Evolutionary conservation across 1,140 invertebrate genomes (phyloP).

Genomic region (Leptinotarsa texana): DNA sequence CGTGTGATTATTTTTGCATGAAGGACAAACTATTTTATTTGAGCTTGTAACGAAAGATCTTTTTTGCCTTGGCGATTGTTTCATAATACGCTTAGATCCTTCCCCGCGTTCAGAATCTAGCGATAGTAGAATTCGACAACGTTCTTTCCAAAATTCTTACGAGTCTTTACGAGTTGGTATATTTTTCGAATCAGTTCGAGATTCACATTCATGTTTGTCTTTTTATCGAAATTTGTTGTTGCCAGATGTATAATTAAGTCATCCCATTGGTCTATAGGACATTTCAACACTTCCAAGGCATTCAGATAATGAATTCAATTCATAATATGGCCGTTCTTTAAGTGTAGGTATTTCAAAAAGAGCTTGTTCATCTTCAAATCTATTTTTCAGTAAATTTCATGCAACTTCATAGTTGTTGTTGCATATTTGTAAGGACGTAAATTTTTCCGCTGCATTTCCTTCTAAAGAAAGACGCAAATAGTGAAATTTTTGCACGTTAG

Average conservation of each 20-base stretch:
- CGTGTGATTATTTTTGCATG: slow-evolving; percentile 18
- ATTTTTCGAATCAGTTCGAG: slow-evolving; percentile 10
- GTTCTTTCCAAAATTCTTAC: slow-evolving; percentile 19
- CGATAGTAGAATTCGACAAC: slow-evolving; percentile 15
- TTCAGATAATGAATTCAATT: slow-evolving; percentile 21
- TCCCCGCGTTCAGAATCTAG: not conserved
- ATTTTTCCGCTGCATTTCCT: slow-evolving; percentile 42
- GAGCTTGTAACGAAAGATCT: slow-evolving; percentile 10
- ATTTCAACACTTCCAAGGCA: slow-evolving; percentile 27
- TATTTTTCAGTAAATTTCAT: slow-evolving; percentile 46
- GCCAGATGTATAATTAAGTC: slow-evolving; percentile 34
- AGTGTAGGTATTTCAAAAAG: slow-evolving; percentile 28
- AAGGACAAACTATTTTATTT: slow-evolving; percentile 12
- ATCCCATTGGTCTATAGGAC: slow-evolving; percentile 31
- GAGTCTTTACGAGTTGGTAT: slow-evolving; percentile 25
- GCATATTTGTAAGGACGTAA: slow-evolving; percentile 44
- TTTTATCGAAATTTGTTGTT: slow-evolving; percentile 37
- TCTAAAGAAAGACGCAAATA: slow-evolving; percentile 47
- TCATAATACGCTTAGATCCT: slow-evolving; percentile 4
- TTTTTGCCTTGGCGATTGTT: slow-evolving; percentile 2
- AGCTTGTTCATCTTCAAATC: slow-evolving; percentile 46
- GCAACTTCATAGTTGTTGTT: slow-evolving; percentile 48
- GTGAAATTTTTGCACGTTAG: slow-evolving; percentile 48
- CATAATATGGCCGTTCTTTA: slow-evolving; percentile 28
- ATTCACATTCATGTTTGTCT: slow-evolving; percentile 41